phyloP scores from a whole-genome alignment of 23 tunicate genomes.

The Oikopleura vanhoeffeni region DNA sequence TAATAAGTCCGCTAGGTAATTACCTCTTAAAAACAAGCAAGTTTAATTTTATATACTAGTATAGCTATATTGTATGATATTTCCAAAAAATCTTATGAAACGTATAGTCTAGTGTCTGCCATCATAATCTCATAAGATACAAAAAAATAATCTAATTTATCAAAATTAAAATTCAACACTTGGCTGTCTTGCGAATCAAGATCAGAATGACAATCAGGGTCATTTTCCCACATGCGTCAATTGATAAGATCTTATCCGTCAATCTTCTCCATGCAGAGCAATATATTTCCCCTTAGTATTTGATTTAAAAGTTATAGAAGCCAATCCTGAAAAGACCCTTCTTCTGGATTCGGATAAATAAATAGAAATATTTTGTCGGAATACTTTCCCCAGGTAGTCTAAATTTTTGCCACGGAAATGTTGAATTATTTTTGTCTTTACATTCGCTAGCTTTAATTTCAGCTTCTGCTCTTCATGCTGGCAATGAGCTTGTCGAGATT shows the following conservation, averaged over 20 bases:
- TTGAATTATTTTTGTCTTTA: not conserved
- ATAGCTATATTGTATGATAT: too few relatives aligned
- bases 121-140: not conserved
- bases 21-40: too few relatives aligned
- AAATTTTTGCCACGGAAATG: conserved; percentile 7
- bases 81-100: too few relatives aligned
- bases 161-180: not conserved
- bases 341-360: not conserved
- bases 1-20: too few relatives aligned
- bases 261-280: not conserved
- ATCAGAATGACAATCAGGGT: not conserved
- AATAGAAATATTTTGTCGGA: not conserved
- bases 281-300: not conserved
- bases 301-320: not conserved
- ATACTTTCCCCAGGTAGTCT: not conserved
- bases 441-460: conserved; percentile 4
- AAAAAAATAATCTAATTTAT: not conserved
- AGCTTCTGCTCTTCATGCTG: not conserved
- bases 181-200: not conserved
- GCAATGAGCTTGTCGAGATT: not conserved
- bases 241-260: not conserved
- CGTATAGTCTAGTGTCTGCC: too few relatives aligned
- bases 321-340: not conserved
- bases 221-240: not conserved
- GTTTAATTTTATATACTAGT: too few relatives aligned